A percentile compares a stretch with the other conserved stretches of the same genome.
These are phyloP conservation scores for Apostichopus parvimensis DNA, from an alignment of 35 echinoderm and acorn worm genomes.

Conservation along the genomic window DNA sequence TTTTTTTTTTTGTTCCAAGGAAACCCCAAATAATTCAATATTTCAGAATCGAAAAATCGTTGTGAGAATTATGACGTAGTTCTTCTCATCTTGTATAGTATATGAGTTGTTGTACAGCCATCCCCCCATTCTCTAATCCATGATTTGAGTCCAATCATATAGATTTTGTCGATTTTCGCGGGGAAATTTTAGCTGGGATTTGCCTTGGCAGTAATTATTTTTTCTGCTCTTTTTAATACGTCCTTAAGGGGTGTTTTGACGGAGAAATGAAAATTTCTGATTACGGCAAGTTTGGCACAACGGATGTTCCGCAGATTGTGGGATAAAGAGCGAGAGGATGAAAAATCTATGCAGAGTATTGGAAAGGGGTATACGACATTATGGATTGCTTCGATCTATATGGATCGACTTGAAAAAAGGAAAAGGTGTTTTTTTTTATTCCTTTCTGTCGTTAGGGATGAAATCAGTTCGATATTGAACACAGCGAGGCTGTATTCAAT, in stretches of 20 bases:
- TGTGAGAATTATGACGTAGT: slow-evolving; percentile 47
- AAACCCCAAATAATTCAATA: slow-evolving; percentile 56
- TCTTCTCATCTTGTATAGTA: neutral
- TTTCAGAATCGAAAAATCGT: slow-evolving; percentile 60
- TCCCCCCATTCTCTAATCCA: slow-evolving; percentile 48
- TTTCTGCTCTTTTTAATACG: slow-evolving; percentile 48
- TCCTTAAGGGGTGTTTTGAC: slow-evolving; percentile 62
- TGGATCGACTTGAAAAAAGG: slow-evolving; percentile 23
- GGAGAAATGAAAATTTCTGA: slow-evolving; percentile 55
- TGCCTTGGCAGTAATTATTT: slow-evolving; percentile 54
- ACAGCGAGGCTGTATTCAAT: slow-evolving; percentile 50
- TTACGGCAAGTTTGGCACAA: slow-evolving; percentile 44
- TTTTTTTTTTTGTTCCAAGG: slow-evolving; percentile 15
- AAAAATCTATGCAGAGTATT: slow-evolving; percentile 61
- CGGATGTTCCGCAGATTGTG: slow-evolving; percentile 43
- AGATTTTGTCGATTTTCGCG: slow-evolving; percentile 63
- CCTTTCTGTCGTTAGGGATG: slow-evolving; percentile 50
- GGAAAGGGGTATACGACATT: slow-evolving; percentile 39
- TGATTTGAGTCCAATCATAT: slow-evolving; percentile 57
- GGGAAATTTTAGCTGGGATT: slow-evolving; percentile 52
- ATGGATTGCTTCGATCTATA: slow-evolving; percentile 54
- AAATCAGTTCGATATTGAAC: slow-evolving; percentile 59
- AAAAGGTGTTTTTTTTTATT: slow-evolving; percentile 56
- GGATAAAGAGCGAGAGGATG: slow-evolving; percentile 18
- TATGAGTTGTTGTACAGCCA: slow-evolving; percentile 7